Conservation (phyloP, 2,888 invertebrate species). For the Rotaria sp. region DNA sequence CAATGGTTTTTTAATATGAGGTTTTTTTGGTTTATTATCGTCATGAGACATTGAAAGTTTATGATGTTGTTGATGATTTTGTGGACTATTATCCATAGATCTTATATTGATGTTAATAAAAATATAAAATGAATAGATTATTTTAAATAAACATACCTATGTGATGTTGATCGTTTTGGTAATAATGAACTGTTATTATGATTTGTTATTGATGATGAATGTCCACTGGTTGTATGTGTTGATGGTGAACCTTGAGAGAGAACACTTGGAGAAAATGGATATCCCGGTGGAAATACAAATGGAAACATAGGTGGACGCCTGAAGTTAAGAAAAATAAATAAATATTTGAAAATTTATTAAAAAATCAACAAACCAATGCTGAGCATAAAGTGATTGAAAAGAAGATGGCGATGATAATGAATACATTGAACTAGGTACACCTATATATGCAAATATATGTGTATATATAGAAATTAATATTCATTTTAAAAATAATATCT, state of each 20-base stretch:
- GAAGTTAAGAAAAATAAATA: not conserved
- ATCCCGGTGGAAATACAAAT: slow-evolving; percentile 20
- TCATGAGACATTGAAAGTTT: not conserved
- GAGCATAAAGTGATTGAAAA: slow-evolving; percentile 26
- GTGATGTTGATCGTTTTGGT: not conserved
- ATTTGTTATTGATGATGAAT: not conserved
- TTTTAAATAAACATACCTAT: not conserved
- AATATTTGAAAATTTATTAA: not conserved
- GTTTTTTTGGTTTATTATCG: slow-evolving; percentile 32
- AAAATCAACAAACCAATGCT: not conserved
- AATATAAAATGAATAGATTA: not conserved
- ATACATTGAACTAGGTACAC: slow-evolving; percentile 28
- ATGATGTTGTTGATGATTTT: not conserved
- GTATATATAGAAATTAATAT: not conserved
- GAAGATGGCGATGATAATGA: slow-evolving; percentile 1
- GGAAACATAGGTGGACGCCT: slow-evolving; percentile 27
- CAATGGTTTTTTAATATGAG: slow-evolving; percentile 40
- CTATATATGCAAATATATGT: not conserved
- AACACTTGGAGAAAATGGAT: slow-evolving; percentile 6
- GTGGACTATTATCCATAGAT: not conserved
- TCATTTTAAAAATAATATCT: too few relatives aligned
- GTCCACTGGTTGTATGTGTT: not conserved
- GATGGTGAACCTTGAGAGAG: not conserved
- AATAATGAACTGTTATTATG: not conserved
- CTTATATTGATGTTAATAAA: not conserved